Base-by-base conservation (phyloP, 2,113 vertebrate species). In the Cyphomyrus plagiostoma region DNA sequence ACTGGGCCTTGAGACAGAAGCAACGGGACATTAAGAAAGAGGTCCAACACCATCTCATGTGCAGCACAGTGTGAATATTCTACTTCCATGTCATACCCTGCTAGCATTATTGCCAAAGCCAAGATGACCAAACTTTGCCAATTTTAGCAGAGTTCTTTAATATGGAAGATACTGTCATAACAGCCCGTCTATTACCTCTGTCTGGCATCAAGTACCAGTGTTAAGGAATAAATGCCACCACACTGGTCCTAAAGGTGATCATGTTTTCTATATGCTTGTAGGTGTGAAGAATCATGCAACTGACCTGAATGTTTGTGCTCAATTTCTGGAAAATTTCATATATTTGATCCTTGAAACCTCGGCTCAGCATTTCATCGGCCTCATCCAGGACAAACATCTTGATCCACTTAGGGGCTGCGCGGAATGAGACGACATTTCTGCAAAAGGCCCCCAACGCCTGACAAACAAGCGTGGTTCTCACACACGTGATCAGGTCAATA, bases 301-400 rank as follows among this genome's bases (percentile, higher is more conserved):
- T 94, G 94, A 99, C 98, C 94, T 99, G 98, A 93, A 99, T 99
- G 93, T 98, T 98, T 90, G 98, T 98, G 95, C 97, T 98, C 58
- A 99, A 89, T 91, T 99, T 99, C 92, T 99, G 98, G 92, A 99
- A 99, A 95, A 99, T 99, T 92, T 99, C 98, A 92, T 99, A 99
- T 91, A 99, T 99, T 94, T 99, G 98, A 97, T 99, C 98, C 94
- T 99, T 99, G 94, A 99, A 99, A 4, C 98, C 98, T 89, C 98
- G 97, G 93, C 98, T 99, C 95, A 99, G 94, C 98, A 99, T 99
- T 94, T 99, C 98, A 94, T 99, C 98, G 19, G 98, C 98, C 95
- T 99, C 98, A 93, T 99, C 98, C 95, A 99, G 95, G 93, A 99
- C 98, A 93, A 99, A 99, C 98, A 99, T 99, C 95, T 99, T 99